Evolutionary conservation across 37 sponge, comb jelly and placozoan genomes (phyloP).

Genomic region (Geodia barretti): DNA sequence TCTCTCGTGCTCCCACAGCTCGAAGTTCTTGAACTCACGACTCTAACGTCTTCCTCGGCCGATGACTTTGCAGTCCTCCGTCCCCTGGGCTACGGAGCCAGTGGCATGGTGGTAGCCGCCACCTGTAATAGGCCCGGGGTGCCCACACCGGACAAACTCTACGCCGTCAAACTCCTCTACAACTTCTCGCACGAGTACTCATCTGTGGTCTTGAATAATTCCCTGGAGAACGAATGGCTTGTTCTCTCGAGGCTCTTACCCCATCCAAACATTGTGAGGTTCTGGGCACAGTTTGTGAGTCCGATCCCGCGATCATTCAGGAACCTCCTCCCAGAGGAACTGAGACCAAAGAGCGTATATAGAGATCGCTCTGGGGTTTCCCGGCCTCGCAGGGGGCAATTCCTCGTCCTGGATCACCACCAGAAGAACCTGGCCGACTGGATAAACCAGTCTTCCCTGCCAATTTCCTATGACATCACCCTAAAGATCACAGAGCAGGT

Average conservation of each 20-base stretch:
- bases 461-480: constrained; percentile 12
- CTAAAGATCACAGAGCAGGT: constrained; percentile 39
- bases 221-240: constrained; percentile 87
- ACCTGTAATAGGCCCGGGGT: constrained; percentile 49
- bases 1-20: constrained; percentile 11
- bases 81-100: constrained; percentile 60
- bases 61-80: constrained; percentile 59
- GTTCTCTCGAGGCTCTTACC: constrained; percentile 73
- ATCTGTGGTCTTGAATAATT: constrained; percentile 57
- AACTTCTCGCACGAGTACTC: constrained; percentile 76
- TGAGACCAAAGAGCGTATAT: constrained; percentile 20
- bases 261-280: constrained; percentile 71
- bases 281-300: constrained; percentile 87
- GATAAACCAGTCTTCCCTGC: constrained; percentile 15
- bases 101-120: constrained; percentile 80
- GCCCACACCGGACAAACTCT: constrained; percentile 66
- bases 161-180: constrained; percentile 84
- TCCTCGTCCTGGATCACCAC: constrained; percentile 71
- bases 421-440: constrained; percentile 34
- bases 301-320: constrained; percentile 63
- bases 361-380: constrained; percentile 28
- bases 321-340: constrained; percentile 15
- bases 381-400: constrained; percentile 58
- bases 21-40: constrained; percentile 62
- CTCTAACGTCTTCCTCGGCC: constrained; percentile 53